Evolutionary conservation across 2,113 vertebrate genomes (phyloP), one percentile per base, ranked within the genome.

Genomic region (Pollachius pollachius): DNA sequence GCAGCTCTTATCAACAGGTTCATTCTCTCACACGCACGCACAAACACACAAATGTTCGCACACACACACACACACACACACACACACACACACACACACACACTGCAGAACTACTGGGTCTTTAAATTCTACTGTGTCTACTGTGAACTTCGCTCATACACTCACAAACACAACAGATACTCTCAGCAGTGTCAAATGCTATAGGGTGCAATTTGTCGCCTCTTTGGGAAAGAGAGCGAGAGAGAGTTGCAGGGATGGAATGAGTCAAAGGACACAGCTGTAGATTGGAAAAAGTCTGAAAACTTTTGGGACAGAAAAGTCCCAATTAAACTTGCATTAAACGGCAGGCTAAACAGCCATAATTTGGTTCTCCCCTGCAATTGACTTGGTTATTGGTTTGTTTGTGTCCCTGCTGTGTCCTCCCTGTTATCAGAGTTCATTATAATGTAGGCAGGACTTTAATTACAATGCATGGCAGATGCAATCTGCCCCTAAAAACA

Each of bases 51-150:
- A 27, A 41, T 8, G 41, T 48, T 12, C 12, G 41, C 3, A 18
- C 27, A 64, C 30, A 64, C 63, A 64, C 63, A 64, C n/a, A 19
- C n/a, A 19, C 58, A 19, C 58, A 12, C 58, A n/a, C 58, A 60
- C 58, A 60, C 58, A 59, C 68, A 16, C 58, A 61, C 27, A 69
- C 19, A 62, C 37, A 69, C 41, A 37, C 59, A 21, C 37, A 62
- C n/a, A 57, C 15, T 66, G 15, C 18, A 17, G 48, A 57, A 54
- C 3, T 17, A 59, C 23, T 18, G 16, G 52, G 11, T n/a, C 25
- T 67, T 76, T 69, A 73, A 78, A 80, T 65, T 63, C 61, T n/a
- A n/a, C n/a, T 71, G 54, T 8, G 72, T 70, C 23, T 67, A 11
- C 18, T 23, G 11, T 9, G n/a, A 72, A 57, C 59, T 67, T 23